Evolutionary conservation across 2,113 vertebrate genomes (phyloP).

Genomic region (Sander vitreus): DNA sequence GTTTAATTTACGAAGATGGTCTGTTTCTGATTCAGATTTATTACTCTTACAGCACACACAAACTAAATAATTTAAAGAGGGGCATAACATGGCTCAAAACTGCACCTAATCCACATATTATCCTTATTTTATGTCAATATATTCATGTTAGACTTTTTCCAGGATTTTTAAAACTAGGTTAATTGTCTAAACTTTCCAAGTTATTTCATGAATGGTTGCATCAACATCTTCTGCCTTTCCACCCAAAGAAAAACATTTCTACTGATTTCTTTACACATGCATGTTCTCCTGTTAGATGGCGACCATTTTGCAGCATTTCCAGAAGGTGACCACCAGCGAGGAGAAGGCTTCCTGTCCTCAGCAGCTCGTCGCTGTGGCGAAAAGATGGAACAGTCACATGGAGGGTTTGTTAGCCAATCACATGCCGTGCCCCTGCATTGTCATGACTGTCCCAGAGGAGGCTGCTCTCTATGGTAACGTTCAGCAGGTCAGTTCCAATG

Average conservation of each 20-base stretch:
- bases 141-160: not conserved
- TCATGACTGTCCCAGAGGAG: slow-evolving; percentile 88
- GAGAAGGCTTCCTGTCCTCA: slow-evolving; percentile 70
- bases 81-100: too few relatives aligned
- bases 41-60: too few relatives aligned
- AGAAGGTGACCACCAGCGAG: slow-evolving; percentile 77
- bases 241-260: not conserved
- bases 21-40: too few relatives aligned
- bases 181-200: not conserved
- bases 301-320: slow-evolving; percentile 87
- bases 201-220: not conserved
- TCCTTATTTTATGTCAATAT: too few relatives aligned
- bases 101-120: too few relatives aligned
- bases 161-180: not conserved
- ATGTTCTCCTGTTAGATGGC: slow-evolving; percentile 80
- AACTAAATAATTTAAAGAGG: too few relatives aligned
- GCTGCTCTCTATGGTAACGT: slow-evolving; percentile 90
- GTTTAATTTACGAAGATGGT: too few relatives aligned
- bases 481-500: slow-evolving; percentile 87
- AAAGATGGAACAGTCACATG: slow-evolving; percentile 84
- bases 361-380: slow-evolving; percentile 89
- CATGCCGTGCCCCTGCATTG: slow-evolving; percentile 86
- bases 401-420: slow-evolving; percentile 82
- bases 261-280: not conserved
- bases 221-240: not conserved